Percentiles rank a stretch among this genome's conserved stretches.
Conservation (phyloP, 2,113 vertebrate species). For the Pelmatolapia mariae region DNA sequence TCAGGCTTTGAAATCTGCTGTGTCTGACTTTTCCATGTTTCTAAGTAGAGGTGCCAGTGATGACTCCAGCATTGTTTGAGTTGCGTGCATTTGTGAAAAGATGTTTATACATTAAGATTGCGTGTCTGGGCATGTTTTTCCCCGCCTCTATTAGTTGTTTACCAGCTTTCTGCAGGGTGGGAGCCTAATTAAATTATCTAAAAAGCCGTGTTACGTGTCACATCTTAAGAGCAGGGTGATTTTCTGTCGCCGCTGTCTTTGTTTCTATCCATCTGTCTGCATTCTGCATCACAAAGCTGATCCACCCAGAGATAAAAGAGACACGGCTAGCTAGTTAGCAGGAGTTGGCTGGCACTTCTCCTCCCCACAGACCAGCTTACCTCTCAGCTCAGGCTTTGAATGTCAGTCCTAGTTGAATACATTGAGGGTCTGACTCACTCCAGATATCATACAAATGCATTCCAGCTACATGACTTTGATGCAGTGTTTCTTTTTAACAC, state of each 20-base stretch:
- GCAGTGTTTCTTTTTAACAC: slow-evolving; percentile 6
- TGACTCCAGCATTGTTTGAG: slow-evolving; percentile 26
- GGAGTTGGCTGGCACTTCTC: slow-evolving; percentile 21
- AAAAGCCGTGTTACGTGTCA: neutral
- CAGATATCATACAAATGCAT: slow-evolving; percentile 9
- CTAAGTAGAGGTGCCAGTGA: slow-evolving; percentile 7
- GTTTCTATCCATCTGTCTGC: neutral
- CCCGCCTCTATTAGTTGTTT: neutral
- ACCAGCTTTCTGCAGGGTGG: neutral
- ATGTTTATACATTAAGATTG: slow-evolving; percentile 3
- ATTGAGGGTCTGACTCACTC: slow-evolving; percentile 34
- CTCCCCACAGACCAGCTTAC: slow-evolving; percentile 21
- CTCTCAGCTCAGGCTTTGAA: slow-evolving; percentile 16
- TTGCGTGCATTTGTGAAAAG: neutral
- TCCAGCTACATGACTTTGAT: slow-evolving; percentile 17
- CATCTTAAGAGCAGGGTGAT: neutral
- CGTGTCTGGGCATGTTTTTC: neutral
- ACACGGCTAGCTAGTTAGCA: slow-evolving; percentile 23
- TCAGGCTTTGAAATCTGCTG: slow-evolving; percentile 50
- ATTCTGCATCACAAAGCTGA: slow-evolving; percentile 8
- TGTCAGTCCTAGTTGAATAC: slow-evolving; percentile 24
- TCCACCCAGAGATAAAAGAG: slow-evolving; percentile 46
- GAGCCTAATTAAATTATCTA: neutral
- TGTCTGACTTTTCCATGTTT: slow-evolving; percentile 45
- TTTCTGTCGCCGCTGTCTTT: neutral